phyloP scores from a whole-genome alignment of 1,140 invertebrate species.

The Hypothenemus hampei region DNA sequence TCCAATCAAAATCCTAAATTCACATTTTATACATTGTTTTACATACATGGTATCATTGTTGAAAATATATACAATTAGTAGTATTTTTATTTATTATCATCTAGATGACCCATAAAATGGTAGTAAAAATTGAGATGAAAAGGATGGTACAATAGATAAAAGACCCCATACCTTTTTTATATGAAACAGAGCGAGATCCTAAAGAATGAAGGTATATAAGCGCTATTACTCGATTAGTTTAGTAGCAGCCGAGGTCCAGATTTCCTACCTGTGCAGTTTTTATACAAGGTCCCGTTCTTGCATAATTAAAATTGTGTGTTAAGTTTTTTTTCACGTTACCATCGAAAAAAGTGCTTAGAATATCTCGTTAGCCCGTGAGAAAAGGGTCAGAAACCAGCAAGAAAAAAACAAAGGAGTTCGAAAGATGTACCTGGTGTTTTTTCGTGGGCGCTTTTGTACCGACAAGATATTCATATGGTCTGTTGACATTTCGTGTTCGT shows the following conservation, averaged over 20 bases:
- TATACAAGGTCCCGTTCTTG: slow-evolving; percentile 26
- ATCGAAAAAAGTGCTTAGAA: slow-evolving; percentile 28
- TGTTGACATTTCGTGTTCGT: slow-evolving; percentile 41
- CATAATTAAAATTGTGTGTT: slow-evolving; percentile 35
- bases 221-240: slow-evolving; percentile 6
- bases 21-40: too few relatives aligned
- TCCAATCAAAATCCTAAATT: too few relatives aligned
- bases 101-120: too few relatives aligned
- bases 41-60: too few relatives aligned
- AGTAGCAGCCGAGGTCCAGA: slow-evolving; percentile 16
- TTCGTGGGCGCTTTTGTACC: slow-evolving; percentile 36
- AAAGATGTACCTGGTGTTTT: slow-evolving; percentile 40
- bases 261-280: slow-evolving; percentile 33
- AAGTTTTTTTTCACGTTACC: slow-evolving; percentile 29
- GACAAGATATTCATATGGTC: slow-evolving; percentile 35
- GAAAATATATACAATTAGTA: too few relatives aligned
- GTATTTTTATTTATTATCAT: too few relatives aligned
- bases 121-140: too few relatives aligned
- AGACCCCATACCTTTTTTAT: slow-evolving; percentile 6
- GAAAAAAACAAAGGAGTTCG: slow-evolving; percentile 29
- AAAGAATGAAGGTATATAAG: too few relatives aligned
- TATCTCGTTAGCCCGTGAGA: slow-evolving; percentile 34
- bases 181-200: too few relatives aligned
- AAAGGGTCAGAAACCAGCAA: slow-evolving; percentile 33
- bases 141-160: slow-evolving; percentile 7